Base-by-base conservation (phyloP, 2,113 vertebrate genomes). In the Seriola aureovittata region DNA sequence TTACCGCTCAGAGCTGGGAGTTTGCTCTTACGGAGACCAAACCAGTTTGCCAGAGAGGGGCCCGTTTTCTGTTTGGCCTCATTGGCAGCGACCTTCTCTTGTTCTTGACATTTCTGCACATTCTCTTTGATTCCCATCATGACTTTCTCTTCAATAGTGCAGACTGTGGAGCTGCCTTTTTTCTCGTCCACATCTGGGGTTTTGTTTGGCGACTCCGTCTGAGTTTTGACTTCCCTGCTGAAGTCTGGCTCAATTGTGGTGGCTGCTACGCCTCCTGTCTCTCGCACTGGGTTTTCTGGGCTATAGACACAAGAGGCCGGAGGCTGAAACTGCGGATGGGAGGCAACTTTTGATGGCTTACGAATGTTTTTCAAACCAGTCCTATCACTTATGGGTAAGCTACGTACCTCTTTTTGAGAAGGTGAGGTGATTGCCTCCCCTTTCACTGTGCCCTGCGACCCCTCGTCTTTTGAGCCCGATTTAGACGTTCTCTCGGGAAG, bases 91-190 rank as follows among this genome's bases (percentile, higher is more conserved):
- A 95, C 88, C 84, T 96, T 97, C 78, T 91, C 94, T 87, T 96
- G 96, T 16, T 93, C 96, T 88, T 98, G 97, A 85, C 95, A 96
- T 87, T 96, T 98, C 59, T 98, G 97, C 82, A 97, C 54, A 13
- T 99, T 99, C 85, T 98, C 95, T 78, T 97, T 95, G 74, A 99
- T 99, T 78, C 97, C 96, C 90, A 97, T 92, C 97, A 99, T 99
- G 92, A 99, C 97, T 91, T 97, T 98, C 88, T 98, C 97, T 90
- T 98, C 97, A 14, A 99, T 99, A 32, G 96, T 96, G 82, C 96
- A 95, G 46, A 57, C 85, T n/a, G 93, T 88, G 32, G 87, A 80
- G 86, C 92, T 92, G 13, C 68, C 75, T 68, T 88, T 89, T 21
- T 95, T 95, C 81, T 95, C 94, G 12, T 92, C 85, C 1, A 12